Percentiles rank a stretch among this genome's conserved stretches.
phyloP scores from a whole-genome alignment of 2,888 invertebrate species.

The Halocaridina rubra region DNA sequence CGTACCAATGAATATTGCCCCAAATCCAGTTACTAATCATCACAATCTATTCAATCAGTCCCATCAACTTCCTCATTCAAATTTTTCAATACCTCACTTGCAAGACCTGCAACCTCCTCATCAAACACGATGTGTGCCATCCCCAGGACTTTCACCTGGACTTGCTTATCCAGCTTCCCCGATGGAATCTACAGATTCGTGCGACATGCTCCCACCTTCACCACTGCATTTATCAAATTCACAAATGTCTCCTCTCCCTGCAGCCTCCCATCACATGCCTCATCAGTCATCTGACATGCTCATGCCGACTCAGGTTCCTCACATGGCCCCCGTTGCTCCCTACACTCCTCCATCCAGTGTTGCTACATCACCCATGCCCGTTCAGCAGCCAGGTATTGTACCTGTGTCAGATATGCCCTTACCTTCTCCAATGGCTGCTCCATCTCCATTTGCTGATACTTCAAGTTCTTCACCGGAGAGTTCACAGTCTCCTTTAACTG shows the following conservation, averaged over 20 bases:
- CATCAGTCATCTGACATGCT: constrained; percentile 1
- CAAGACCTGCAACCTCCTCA: constrained; percentile 4
- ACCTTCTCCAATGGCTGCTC: constrained; percentile 41
- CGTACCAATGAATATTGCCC: background rate
- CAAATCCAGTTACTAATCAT: background rate
- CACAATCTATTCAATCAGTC: background rate
- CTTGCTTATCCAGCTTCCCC: constrained; percentile 30
- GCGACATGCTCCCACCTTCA: constrained; percentile 31
- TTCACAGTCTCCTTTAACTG: constrained; percentile 40
- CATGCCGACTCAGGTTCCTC: constrained; percentile 2
- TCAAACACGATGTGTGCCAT: background rate
- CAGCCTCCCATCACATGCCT: background rate
- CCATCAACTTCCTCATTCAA: background rate
- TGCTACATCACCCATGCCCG: constrained; percentile 10
- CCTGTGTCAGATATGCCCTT: constrained; percentile 33
- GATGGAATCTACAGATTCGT: constrained; percentile 45
- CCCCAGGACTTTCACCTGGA: background rate
- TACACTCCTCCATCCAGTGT: constrained; percentile 32
- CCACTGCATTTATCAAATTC: background rate
- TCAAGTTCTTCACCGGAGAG: constrained; percentile 45
- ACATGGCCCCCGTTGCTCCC: constrained; percentile 47
- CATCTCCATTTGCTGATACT: constrained; percentile 37
- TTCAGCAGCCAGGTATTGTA: background rate
- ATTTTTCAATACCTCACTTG: background rate
- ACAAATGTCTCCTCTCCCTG: constrained; percentile 3